Evolutionary conservation across 2,888 invertebrate genomes (phyloP).

Genomic region (Plemyria rubiginata): DNA sequence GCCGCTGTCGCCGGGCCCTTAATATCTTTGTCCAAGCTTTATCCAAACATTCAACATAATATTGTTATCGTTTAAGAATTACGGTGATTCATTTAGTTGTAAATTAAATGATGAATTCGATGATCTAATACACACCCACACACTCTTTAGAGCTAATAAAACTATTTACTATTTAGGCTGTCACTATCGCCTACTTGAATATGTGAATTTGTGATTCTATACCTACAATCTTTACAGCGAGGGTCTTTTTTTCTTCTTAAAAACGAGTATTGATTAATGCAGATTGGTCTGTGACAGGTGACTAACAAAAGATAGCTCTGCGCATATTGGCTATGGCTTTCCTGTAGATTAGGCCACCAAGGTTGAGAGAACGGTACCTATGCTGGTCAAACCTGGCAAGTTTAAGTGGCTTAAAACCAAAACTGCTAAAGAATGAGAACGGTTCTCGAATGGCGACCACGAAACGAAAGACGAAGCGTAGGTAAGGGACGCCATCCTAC

Average conservation of each 20-base stretch:
- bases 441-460: too few species aligned
- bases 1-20: too few species aligned
- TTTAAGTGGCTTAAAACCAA: too few species aligned
- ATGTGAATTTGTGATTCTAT: constrained; percentile 1
- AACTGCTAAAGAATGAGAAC: too few species aligned
- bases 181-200: constrained; percentile 7
- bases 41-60: constrained; percentile 11
- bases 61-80: constrained; percentile 19
- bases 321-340: too few species aligned
- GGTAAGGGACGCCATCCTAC: too few species aligned
- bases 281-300: not conserved
- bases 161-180: constrained; percentile 12
- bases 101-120: constrained; percentile 43
- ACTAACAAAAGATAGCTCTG: too few species aligned
- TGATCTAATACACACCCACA: constrained; percentile 76
- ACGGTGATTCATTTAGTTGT: constrained; percentile 45
- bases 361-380: too few species aligned
- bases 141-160: constrained; percentile 34
- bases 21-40: constrained; percentile 16
- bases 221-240: not conserved
- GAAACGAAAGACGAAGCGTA: too few species aligned
- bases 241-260: not conserved
- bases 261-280: not conserved
- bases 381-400: too few species aligned
- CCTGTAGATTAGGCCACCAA: too few species aligned